phyloP scores from a whole-genome alignment of 2,113 vertebrate genomes.

The Poecile atricapillus region DNA sequence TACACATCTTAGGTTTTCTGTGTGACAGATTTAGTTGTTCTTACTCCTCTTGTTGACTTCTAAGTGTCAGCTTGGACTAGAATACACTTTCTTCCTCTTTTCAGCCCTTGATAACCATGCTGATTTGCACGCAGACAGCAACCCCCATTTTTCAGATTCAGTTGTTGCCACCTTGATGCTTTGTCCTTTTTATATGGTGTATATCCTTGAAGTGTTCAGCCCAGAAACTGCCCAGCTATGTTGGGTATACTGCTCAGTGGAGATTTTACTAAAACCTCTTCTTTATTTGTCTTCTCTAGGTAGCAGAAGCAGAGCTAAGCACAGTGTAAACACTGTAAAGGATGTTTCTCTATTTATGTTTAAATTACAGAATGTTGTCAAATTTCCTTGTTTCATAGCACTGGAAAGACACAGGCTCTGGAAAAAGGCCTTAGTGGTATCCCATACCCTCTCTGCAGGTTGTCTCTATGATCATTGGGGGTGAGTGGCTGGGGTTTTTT shows the following conservation, averaged over 20 bases:
- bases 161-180: not conserved
- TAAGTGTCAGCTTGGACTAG: not conserved
- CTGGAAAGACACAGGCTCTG: not conserved
- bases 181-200: not conserved
- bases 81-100: not conserved
- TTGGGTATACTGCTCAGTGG: not conserved
- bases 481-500: not conserved
- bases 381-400: not conserved
- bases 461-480: not conserved
- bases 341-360: not conserved
- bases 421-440: not conserved
- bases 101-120: not conserved
- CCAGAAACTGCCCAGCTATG: not conserved
- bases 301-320: not conserved
- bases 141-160: not conserved
- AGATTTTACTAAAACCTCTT: not conserved
- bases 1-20: not conserved
- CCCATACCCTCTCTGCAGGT: not conserved
- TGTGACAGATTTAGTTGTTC: not conserved
- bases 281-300: not conserved
- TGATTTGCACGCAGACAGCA: not conserved
- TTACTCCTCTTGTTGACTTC: not conserved
- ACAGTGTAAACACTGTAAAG: not conserved
- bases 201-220: not conserved
- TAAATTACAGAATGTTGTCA: not conserved